A percentile compares a stretch with the other conserved stretches of the same genome.
These are phyloP conservation scores for Cryptops parisi DNA, from an alignment of 2,888 invertebrate genomes.

Conservation along the genomic window DNA sequence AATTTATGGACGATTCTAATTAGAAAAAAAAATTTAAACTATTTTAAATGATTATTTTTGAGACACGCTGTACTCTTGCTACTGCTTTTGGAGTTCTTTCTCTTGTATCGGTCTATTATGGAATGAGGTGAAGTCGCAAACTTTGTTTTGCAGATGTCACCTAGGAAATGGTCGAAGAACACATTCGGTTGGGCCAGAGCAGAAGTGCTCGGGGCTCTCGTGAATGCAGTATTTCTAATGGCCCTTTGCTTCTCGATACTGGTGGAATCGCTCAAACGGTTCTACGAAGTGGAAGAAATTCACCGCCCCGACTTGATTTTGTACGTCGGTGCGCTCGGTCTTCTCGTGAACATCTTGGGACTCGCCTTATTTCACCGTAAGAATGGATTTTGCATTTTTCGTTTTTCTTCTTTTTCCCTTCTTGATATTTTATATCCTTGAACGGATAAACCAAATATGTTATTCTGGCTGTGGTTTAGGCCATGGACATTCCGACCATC, in stretches of 20 bases:
- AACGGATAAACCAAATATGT: neutral
- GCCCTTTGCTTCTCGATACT: constrained; percentile 97
- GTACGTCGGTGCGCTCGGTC: constrained; percentile 76
- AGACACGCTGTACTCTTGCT: no score
- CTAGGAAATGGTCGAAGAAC: constrained; percentile 95
- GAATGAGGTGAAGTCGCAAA: no score
- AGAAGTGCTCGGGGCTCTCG: constrained; percentile 91
- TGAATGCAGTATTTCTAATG: constrained; percentile 94
- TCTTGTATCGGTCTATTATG: no score
- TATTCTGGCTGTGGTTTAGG: constrained; percentile 38
- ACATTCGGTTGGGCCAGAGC: constrained; percentile 99
- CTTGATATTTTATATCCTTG: neutral
- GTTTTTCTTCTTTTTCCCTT: no score
- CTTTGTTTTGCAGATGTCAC: constrained; percentile 60
- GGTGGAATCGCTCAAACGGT: constrained; percentile 92
- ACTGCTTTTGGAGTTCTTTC: no score
- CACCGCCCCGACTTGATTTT: constrained; percentile 71
- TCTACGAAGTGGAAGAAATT: constrained; percentile 68
- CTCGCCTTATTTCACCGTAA: constrained; percentile 80
- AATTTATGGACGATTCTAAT: no score
- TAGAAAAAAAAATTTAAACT: neutral
- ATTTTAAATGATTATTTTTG: neutral
- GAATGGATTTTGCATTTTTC: no score
- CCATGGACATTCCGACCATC: constrained; percentile 40
- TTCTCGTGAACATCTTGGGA: constrained; percentile 83